These are phyloP conservation scores for Palythoa grandis DNA, from an alignment of 92 coral and sea anemone genomes.

Conservation along the genomic window DNA sequence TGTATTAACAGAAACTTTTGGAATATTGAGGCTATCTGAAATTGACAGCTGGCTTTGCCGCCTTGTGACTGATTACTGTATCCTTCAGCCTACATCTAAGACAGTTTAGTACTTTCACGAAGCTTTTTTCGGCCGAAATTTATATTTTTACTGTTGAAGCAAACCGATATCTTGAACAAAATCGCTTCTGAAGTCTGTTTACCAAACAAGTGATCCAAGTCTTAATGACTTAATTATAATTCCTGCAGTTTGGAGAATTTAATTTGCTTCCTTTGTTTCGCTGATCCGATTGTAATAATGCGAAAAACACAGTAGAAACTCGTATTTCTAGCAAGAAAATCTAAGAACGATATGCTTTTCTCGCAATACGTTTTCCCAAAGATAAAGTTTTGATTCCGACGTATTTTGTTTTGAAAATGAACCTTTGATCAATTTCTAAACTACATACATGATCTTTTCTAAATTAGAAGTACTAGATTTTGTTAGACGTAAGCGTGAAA, in stretches of 20 bases:
- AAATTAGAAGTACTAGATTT: background rate
- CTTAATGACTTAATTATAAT: constrained; percentile 45
- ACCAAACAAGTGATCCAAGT: constrained; percentile 45
- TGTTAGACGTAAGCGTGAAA: constrained; percentile 6
- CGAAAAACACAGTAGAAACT: background rate
- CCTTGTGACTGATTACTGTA: background rate
- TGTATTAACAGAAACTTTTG: constrained; percentile 13
- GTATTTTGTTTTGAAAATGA: background rate
- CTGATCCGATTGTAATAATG: constrained; percentile 32
- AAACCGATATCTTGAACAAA: constrained; percentile 26
- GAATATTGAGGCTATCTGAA: background rate
- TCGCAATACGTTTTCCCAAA: background rate
- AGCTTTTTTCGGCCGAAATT: constrained; percentile 12
- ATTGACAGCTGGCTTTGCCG: background rate
- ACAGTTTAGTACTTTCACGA: background rate
- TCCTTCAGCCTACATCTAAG: background rate
- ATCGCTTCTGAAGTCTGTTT: constrained; percentile 39
- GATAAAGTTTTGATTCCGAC: background rate
- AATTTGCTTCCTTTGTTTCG: constrained; percentile 41
- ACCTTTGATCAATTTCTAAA: background rate
- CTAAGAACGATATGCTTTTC: background rate
- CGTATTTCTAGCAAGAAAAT: background rate
- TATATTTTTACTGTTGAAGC: background rate
- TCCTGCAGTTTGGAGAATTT: constrained; percentile 47
- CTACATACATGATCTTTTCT: background rate